Base-by-base conservation (phyloP, 2,113 vertebrate species). In the Saccopteryx leptura region DNA sequence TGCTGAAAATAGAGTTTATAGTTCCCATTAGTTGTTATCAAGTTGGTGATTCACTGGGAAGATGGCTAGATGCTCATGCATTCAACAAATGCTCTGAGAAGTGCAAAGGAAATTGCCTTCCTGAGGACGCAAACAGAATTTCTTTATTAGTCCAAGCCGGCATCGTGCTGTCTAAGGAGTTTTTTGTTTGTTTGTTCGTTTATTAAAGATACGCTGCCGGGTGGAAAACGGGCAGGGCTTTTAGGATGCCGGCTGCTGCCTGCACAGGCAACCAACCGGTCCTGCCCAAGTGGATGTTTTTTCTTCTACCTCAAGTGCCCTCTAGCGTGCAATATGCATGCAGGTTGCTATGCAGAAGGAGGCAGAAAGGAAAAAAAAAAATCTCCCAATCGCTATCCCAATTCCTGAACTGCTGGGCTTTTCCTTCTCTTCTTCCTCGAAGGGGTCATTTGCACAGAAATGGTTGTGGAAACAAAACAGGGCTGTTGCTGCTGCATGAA, bases 261-360 rank as follows among this genome's bases (percentile, higher is more conserved):
- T 96, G 94, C 84, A 0, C n/a, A 88, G 72, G 96, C 88, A 78
- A 8, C 93, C 88, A 78, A 8, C 93, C 18, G 68, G 68, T 83
- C 85, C 18, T 0, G 18, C 85, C 56, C 72, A 79, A 89, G 69
- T 33, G 90, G 68, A 92, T 95, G 86, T 80, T 98, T 96, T 98
- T 98, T 96, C 93, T 97, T 98, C 99, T 98, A 96, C 97, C 94
- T 98, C 98, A 98, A 98, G 99, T 98, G 99, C 99, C 99, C 99
- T 99, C 99, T 99, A 99, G 99, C 98, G 99, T 99, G 98, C 98
- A 98, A 92, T 97, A 94, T 96, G 96, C 97, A 98, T 81, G 91
- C 96, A 98, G 97, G 97, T 97, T 98, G 97, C 91, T 96, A 46
- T 88, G 83, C 33, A 54, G 28, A 72, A 86, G 33, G 68, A 96